phyloP scores from a whole-genome alignment of 2,113 vertebrate species.

The Taurulus bubalis region DNA sequence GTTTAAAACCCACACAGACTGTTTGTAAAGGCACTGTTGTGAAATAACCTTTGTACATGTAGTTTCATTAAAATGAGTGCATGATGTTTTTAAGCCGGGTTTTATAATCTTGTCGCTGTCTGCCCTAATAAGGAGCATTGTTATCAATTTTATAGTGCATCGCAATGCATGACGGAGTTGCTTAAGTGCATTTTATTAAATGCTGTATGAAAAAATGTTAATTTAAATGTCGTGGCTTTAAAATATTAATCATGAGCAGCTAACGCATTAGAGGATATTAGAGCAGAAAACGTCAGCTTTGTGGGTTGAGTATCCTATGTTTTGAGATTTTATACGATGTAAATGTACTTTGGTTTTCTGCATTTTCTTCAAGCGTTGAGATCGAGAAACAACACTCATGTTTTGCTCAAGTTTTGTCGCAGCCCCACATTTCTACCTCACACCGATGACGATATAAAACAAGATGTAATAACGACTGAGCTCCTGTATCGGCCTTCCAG shows the following conservation, averaged over 20 bases:
- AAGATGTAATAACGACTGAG: conserved; percentile 64
- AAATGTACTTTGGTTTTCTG: conserved; percentile 46
- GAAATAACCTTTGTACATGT: conserved; percentile 81
- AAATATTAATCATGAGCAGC: conserved; percentile 83
- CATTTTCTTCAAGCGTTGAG: conserved; percentile 51
- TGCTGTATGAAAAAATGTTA: conserved; percentile 87
- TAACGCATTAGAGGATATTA: conserved; percentile 85
- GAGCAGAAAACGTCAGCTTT: conserved; percentile 31
- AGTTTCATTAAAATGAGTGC: conserved; percentile 87
- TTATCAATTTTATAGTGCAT: conserved; percentile 93
- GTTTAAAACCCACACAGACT: conserved; percentile 74
- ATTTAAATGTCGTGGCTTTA: conserved; percentile 90
- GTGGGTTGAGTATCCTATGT: conserved; percentile 43
- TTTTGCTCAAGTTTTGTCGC: conserved; percentile 62
- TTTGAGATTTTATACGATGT: conserved; percentile 58
- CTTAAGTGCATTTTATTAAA: conserved; percentile 94
- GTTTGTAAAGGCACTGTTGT: conserved; percentile 79
- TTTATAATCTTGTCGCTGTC: conserved; percentile 88
- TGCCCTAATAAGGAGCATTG: conserved; percentile 87
- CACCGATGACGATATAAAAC: conserved; percentile 58
- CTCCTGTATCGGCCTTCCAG: conserved; percentile 72
- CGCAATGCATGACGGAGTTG: conserved; percentile 92
- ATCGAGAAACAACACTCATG: conserved; percentile 40
- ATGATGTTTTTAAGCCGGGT: conserved; percentile 88
- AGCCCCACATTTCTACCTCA: conserved; percentile 80